phyloP scores from a whole-genome alignment of 2,888 invertebrate genomes.

The Himalopsyche tibetana region DNA sequence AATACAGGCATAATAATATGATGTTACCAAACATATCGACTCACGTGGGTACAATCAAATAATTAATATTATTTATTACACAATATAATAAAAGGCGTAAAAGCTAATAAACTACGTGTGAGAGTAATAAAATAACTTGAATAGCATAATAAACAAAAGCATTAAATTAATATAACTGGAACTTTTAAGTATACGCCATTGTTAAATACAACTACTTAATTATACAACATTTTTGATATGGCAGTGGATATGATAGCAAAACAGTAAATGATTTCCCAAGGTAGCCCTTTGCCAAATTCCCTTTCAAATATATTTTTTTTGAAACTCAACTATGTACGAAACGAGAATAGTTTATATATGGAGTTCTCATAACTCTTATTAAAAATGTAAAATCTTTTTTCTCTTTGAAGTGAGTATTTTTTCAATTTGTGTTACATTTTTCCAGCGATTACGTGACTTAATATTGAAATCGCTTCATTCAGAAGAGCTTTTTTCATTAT shows the following conservation, averaged over 20 bases:
- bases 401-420: neutral
- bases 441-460: neutral
- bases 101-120: too few species aligned
- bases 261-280: conserved; percentile 48
- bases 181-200: neutral
- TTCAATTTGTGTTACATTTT: conserved; percentile 4
- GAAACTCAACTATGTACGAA: conserved; percentile 48
- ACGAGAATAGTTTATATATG: conserved; percentile 45
- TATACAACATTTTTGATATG: conserved; percentile 45
- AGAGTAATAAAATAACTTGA: too few species aligned
- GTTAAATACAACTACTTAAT: neutral
- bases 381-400: conserved; percentile 39
- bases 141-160: too few species aligned
- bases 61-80: too few species aligned
- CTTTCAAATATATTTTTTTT: conserved; percentile 47
- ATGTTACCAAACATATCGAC: too few species aligned
- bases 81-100: too few species aligned
- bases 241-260: conserved; percentile 22
- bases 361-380: conserved; percentile 25
- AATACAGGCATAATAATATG: too few species aligned
- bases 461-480: neutral
- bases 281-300: conserved; percentile 37
- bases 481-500: neutral
- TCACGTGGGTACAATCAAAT: too few species aligned
- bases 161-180: neutral